Conservation (phyloP, 2,888 invertebrate genomes). For the Phaedon cochleariae region DNA sequence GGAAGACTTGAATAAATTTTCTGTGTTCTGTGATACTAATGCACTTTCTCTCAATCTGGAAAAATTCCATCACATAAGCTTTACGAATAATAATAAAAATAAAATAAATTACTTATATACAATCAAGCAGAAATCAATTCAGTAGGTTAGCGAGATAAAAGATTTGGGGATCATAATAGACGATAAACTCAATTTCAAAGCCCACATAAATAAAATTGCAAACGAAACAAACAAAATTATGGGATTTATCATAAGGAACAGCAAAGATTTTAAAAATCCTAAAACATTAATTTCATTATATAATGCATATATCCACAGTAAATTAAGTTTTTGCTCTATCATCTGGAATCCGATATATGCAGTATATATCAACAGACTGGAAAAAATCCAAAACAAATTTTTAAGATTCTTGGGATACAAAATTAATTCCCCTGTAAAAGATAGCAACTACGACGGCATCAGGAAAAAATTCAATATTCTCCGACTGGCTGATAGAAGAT, state of each 20-base stretch:
- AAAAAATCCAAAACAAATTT: not conserved
- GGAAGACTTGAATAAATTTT: no score
- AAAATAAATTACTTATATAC: no score
- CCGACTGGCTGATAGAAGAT: not conserved
- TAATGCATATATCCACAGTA: not conserved
- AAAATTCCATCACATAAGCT: no score
- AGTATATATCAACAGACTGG: not conserved
- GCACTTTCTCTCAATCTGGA: no score
- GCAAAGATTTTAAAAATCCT: not conserved
- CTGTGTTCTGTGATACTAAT: no score
- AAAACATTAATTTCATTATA: not conserved
- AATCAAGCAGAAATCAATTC: not conserved
- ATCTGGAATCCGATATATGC: not conserved
- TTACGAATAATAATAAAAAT: no score
- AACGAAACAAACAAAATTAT: slow-evolving; percentile 3
- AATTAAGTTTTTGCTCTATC: not conserved
- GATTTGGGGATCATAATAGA: slow-evolving; percentile 1
- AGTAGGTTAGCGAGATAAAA: not conserved
- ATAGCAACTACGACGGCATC: not conserved
- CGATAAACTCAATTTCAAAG: not conserved
- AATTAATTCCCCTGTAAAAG: not conserved
- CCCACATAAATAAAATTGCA: not conserved
- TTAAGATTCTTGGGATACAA: no score
- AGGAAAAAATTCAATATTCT: slow-evolving; percentile 3
- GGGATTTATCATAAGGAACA: not conserved